Base-by-base conservation (phyloP, 2,888 invertebrate genomes). In the Pachydiplax longipennis region DNA sequence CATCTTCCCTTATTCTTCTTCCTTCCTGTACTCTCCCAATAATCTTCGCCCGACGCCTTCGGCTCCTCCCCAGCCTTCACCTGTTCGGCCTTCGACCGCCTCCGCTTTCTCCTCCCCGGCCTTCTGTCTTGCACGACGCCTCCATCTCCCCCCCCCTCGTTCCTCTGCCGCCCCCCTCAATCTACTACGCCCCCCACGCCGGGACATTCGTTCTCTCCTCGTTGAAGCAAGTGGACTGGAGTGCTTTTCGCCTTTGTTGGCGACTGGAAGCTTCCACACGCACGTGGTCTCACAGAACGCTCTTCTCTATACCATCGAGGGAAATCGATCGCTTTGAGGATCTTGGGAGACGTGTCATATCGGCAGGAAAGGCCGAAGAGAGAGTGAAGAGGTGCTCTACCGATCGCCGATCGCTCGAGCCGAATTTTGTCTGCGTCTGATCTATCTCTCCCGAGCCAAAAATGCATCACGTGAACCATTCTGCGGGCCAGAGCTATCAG, bases 131-230 rank as follows among this genome's bases (percentile, higher is more conserved):
- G 82, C 82, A 82, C 53, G 83, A 35, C 58, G 83, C 83, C 83
- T 35, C 53, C 83, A 83, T 83, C n/a, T n/a, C 83, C 53, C 83
- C 65, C 87, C 12, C 40, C 22, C 81, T 13, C 37, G 12, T 15
- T 37, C 35, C 81, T 40, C 15, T 25, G 4, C 53, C 25, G 31
- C 31, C 87, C 87, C 87, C 35, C 61, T 87, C 87, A n/a, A 87
- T 87, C 58, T 37, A 58, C 87, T 73, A 31, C 73, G 53, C 87
- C 87, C 87, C 58, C 87, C 53, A 87, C 87, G 87, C 61, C 87
- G 83, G 83, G 83, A 58, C 83, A 87, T 87, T 87, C 87, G 61
- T 61, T 87, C 87, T 87, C 87, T 87, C 87, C 87, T 87, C 87
- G 87, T 61, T 61, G 87, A 87, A 61, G 58, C 87, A 87, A 87